Conservation (phyloP, 2,888 invertebrate genomes). For the Agrilus cyanescens region DNA sequence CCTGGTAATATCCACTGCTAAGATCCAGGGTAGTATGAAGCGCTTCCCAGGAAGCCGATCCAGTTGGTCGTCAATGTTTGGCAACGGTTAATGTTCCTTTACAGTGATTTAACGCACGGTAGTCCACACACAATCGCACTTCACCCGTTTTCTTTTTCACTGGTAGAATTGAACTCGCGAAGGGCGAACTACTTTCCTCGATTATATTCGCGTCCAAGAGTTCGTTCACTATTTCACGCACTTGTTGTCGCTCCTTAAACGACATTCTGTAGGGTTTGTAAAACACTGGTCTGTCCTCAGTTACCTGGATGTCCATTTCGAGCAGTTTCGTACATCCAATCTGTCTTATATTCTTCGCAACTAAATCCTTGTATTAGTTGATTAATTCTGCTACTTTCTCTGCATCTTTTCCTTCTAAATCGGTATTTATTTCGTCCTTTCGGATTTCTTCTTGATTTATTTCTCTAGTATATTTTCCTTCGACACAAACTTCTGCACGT, state of each 20-base stretch:
- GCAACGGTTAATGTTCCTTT: slow-evolving; percentile 20
- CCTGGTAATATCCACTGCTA: slow-evolving; percentile 19
- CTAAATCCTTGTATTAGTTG: slow-evolving; percentile 7
- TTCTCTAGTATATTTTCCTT: neutral
- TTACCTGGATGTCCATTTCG: slow-evolving; percentile 17
- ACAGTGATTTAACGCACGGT: slow-evolving; percentile 18
- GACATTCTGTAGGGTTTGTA: slow-evolving; percentile 20
- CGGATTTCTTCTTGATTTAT: slow-evolving; percentile 1
- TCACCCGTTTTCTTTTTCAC: slow-evolving; percentile 14
- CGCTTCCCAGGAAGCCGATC: slow-evolving; percentile 13
- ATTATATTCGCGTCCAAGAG: slow-evolving; percentile 11
- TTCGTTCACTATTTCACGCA: slow-evolving; percentile 15
- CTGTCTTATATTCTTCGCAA: slow-evolving; percentile 10
- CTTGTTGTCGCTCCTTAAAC: slow-evolving; percentile 11
- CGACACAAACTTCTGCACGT: neutral
- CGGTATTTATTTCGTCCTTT: neutral
- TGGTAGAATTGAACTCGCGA: slow-evolving; percentile 9
- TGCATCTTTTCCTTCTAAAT: neutral
- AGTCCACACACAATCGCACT: slow-evolving; percentile 15
- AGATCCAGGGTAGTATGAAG: slow-evolving; percentile 18
- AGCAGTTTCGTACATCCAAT: slow-evolving; percentile 9
- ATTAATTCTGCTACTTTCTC: neutral
- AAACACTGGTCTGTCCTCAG: slow-evolving; percentile 13
- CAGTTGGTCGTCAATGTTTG: slow-evolving; percentile 19
- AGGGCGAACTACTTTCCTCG: slow-evolving; percentile 14